Evolutionary conservation across 1,140 invertebrate genomes (phyloP).

Genomic region (Euwallacea similis): DNA sequence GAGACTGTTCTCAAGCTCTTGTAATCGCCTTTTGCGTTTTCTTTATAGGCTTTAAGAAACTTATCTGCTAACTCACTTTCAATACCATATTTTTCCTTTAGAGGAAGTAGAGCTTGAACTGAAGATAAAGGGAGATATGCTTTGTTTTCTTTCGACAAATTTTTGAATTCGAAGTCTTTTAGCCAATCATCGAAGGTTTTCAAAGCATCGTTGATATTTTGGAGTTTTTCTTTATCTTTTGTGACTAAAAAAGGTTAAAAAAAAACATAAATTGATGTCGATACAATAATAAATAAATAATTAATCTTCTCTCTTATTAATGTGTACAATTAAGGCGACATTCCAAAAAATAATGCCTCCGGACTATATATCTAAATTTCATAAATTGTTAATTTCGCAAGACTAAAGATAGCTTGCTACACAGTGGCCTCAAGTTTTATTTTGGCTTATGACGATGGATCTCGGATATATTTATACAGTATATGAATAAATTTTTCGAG

Average conservation of each 20-base stretch:
- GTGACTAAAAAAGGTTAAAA: slow-evolving; percentile 57
- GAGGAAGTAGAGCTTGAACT: slow-evolving; percentile 49
- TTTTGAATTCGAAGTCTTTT: slow-evolving; percentile 63
- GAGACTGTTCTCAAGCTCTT: slow-evolving; percentile 64
- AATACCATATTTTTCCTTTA: slow-evolving; percentile 48
- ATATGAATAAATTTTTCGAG: not conserved
- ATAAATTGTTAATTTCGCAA: not conserved
- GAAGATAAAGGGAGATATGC: slow-evolving; percentile 59
- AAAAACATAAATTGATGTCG: not conserved
- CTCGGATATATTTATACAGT: not conserved
- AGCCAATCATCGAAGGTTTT: slow-evolving; percentile 65
- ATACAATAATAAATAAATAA: too few species aligned
- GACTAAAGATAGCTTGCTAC: not conserved
- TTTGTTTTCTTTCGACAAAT: slow-evolving; percentile 63
- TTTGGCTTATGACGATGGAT: not conserved
- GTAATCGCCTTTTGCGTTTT: slow-evolving; percentile 63
- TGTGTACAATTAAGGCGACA: too few species aligned
- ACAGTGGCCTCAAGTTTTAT: not conserved
- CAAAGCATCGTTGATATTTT: slow-evolving; percentile 66
- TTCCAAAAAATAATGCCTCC: too few species aligned
- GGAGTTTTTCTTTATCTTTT: slow-evolving; percentile 66
- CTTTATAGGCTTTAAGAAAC: slow-evolving; percentile 59
- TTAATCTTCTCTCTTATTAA: too few species aligned
- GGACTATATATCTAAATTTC: not conserved
- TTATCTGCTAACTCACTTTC: slow-evolving; percentile 51